These are phyloP conservation scores for Paralichthys olivaceus DNA, from an alignment of 2,113 vertebrate genomes.

Conservation along the genomic window DNA sequence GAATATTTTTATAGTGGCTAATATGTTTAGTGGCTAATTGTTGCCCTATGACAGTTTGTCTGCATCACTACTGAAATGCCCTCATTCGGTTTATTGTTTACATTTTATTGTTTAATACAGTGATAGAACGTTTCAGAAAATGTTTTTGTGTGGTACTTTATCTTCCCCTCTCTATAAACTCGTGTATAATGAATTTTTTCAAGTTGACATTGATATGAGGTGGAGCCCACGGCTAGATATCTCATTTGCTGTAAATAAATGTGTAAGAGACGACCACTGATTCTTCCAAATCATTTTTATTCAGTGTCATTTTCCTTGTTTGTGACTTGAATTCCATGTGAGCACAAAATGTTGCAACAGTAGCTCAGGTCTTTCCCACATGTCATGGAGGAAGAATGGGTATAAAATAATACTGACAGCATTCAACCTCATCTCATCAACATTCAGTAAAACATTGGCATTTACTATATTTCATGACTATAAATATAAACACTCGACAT, in stretches of 20 bases:
- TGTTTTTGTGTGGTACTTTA: too few relatives aligned
- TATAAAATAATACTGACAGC: conserved; percentile 77
- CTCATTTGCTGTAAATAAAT: too few relatives aligned
- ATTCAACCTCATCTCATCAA: conserved; percentile 64
- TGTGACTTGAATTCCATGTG: conserved; percentile 65
- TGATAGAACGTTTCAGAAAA: not conserved
- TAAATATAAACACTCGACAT: conserved; percentile 79
- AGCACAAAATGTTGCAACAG: conserved; percentile 69
- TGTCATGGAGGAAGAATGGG: conserved; percentile 63
- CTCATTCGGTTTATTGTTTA: too few relatives aligned
- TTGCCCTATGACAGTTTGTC: too few relatives aligned
- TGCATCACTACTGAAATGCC: too few relatives aligned
- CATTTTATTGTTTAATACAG: not conserved
- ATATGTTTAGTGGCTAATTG: too few relatives aligned
- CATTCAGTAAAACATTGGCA: conserved; percentile 80
- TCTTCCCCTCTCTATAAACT: too few relatives aligned
- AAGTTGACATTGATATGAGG: too few relatives aligned
- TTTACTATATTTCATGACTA: conserved; percentile 65
- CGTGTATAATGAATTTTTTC: too few relatives aligned
- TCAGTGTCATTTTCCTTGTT: conserved; percentile 69
- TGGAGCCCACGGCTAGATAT: too few relatives aligned
- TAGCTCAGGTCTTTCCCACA: conserved; percentile 42
- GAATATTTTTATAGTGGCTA: too few relatives aligned
- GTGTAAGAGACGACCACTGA: too few relatives aligned
- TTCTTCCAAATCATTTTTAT: conserved; percentile 80